Evolutionary conservation across 2,888 invertebrate species (phyloP).

Genomic region (Eupithecia insigniata): DNA sequence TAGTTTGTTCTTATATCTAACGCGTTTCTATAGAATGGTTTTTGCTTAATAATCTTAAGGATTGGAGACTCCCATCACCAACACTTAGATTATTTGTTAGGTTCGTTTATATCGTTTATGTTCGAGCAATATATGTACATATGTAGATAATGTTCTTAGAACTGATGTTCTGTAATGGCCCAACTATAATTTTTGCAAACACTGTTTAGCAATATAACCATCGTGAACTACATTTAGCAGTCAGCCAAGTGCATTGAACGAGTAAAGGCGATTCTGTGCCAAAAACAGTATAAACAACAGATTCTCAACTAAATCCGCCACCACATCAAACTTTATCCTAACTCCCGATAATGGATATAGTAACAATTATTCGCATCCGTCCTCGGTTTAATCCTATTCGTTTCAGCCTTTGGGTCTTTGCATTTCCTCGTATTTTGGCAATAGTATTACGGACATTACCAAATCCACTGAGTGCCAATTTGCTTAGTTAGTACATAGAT

Average conservation of each 20-base stretch:
- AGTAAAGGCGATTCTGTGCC: constrained; percentile 11
- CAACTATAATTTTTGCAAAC: background rate
- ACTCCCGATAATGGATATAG: constrained; percentile 33
- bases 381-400: constrained; percentile 36
- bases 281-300: constrained; percentile 17
- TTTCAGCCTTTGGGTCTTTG: background rate
- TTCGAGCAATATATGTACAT: too few relatives aligned
- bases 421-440: constrained; percentile 1
- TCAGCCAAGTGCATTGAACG: constrained; percentile 14
- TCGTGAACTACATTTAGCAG: constrained; percentile 8
- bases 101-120: too few relatives aligned
- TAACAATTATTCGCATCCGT: constrained; percentile 45
- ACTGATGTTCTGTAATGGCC: background rate
- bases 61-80: too few relatives aligned
- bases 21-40: too few relatives aligned
- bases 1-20: too few relatives aligned
- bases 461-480: background rate
- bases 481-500: background rate
- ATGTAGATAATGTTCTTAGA: too few relatives aligned
- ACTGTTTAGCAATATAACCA: background rate
- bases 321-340: constrained; percentile 34
- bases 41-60: too few relatives aligned
- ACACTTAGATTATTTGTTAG: background rate
- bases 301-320: constrained; percentile 24
- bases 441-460: background rate